phyloP scores from a whole-genome alignment of 1,140 invertebrate genomes.

The Drosophila sp. region DNA sequence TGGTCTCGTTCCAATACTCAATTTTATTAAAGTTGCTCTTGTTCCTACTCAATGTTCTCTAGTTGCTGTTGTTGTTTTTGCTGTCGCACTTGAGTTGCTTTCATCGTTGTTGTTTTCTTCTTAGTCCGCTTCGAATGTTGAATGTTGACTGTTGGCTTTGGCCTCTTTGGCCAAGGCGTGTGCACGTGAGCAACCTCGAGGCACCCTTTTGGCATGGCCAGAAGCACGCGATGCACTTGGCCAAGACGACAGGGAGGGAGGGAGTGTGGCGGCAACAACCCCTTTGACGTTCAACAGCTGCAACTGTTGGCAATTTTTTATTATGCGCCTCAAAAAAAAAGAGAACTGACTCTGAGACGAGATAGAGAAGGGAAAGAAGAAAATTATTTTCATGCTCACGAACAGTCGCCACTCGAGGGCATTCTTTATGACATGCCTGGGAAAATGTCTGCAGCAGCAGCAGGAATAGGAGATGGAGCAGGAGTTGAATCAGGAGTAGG shows the following conservation, averaged over 20 bases:
- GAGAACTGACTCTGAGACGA: neutral
- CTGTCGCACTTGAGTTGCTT: conserved; percentile 62
- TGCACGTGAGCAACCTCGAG: conserved; percentile 35
- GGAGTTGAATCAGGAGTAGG: neutral
- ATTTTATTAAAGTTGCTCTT: conserved; percentile 33
- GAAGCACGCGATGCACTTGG: conserved; percentile 80
- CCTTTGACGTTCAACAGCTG: conserved; percentile 50
- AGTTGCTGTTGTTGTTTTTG: conserved; percentile 54
- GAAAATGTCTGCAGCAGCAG: conserved; percentile 48
- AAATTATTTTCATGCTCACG: conserved; percentile 80
- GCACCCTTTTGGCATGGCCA: conserved; percentile 34
- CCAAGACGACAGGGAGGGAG: too few relatives aligned
- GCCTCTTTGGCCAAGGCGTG: conserved; percentile 32
- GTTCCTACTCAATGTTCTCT: conserved; percentile 26
- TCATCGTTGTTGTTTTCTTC: conserved; percentile 51
- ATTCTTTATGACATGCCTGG: conserved; percentile 76
- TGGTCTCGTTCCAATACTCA: conserved; percentile 48
- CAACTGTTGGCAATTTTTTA: conserved; percentile 73
- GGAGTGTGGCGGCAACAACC: conserved; percentile 23
- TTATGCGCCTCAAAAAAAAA: conserved; percentile 26
- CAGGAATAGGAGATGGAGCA: neutral
- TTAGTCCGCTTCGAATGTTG: conserved; percentile 14
- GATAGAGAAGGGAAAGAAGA: conserved; percentile 18
- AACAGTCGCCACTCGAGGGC: conserved; percentile 71
- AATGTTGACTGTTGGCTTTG: conserved; percentile 38